A percentile compares a stretch with the other conserved stretches of the same genome.
phyloP scores from a whole-genome alignment of 2,888 invertebrate species.

The Orgyia antiqua region DNA sequence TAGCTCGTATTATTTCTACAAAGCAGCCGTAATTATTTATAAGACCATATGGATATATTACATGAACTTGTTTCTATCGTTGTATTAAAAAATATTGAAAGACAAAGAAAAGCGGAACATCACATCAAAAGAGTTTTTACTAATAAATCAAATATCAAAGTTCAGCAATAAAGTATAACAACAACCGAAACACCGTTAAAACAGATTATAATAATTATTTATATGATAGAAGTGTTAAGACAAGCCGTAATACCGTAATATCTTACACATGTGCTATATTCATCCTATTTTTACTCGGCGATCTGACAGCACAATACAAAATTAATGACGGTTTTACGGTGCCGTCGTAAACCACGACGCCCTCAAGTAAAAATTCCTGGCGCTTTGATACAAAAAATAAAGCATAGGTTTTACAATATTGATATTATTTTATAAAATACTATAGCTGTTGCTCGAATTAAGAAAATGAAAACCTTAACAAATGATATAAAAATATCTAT shows the following conservation, averaged over 20 bases:
- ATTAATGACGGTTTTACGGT: constrained; percentile 54
- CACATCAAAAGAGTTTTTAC: constrained; percentile 3
- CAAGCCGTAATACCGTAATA: constrained; percentile 9
- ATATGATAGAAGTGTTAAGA: constrained; percentile 11
- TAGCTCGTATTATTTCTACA: no score
- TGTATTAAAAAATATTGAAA: no score
- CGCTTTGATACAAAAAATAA: constrained; percentile 29
- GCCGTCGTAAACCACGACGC: constrained; percentile 41
- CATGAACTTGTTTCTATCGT: no score
- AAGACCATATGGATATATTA: no score
- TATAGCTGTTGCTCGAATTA: no score
- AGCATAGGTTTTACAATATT: no score
- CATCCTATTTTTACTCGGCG: constrained; percentile 33
- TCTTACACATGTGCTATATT: constrained; percentile 25
- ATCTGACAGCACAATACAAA: constrained; percentile 44
- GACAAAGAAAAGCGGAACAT: constrained; percentile 2
- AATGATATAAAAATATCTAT: no score
- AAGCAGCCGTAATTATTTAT: no score
- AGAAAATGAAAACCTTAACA: no score
- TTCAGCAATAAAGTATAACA: no score
- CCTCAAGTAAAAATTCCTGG: constrained; percentile 40
- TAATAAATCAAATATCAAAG: constrained; percentile 10
- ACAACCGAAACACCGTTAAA: constrained; percentile 12
- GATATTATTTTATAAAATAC: no score
- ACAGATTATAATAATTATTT: constrained; percentile 11